Evolutionary conservation across 2,888 invertebrate species (phyloP), one percentile per base, ranked within the genome.

Genomic region (Ophioninae sp.): DNA sequence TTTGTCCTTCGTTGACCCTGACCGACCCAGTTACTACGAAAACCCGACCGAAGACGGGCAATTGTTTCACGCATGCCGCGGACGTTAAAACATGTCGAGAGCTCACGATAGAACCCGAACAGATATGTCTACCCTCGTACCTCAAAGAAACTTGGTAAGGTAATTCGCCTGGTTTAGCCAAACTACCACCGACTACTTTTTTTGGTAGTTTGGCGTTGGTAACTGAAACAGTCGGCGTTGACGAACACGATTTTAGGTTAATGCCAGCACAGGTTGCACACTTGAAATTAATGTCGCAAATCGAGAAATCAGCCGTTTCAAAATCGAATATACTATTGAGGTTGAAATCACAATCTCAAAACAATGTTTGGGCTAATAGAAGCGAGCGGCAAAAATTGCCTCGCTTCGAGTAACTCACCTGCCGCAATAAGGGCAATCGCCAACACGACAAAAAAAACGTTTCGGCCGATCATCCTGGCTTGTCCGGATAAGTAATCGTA

Each of bases 101-200:
- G 20, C 65, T 75, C 39, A 90, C 87, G 23, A 90, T 86, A 1
- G 88, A 76, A 39, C 90, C 88, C 6, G 90, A 90, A 73, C 90
- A 91, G 41, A 87, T 41, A 59, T 89, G 90, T 0, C 6, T 2
- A 1, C 84, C 84, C 6, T 79, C 50, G 0, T 57, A 17, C 20
- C 86, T 86, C 13, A 91, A 21, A 0, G 90, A 90, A 10, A 83
- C 87, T 81, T 89, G 89, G 61, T 89, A 88, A 0, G 90, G 88
- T 50, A 88, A 88, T 82, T 88, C 88, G 17, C 88, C 88, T 6
- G 39, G 62, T 8, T 67, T 41, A 0, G 30, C 39, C 0, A 88
- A 88, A 23, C 67, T 74, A 0, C 90, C 89, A 13, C 90, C 89
- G 1, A 90, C 87, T 8, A 90, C 81, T 59, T 76, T 79, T 21